These are phyloP conservation scores for Campopleginae sp. DNA, from an alignment of 2,888 invertebrate species.

Conservation along the genomic window DNA sequence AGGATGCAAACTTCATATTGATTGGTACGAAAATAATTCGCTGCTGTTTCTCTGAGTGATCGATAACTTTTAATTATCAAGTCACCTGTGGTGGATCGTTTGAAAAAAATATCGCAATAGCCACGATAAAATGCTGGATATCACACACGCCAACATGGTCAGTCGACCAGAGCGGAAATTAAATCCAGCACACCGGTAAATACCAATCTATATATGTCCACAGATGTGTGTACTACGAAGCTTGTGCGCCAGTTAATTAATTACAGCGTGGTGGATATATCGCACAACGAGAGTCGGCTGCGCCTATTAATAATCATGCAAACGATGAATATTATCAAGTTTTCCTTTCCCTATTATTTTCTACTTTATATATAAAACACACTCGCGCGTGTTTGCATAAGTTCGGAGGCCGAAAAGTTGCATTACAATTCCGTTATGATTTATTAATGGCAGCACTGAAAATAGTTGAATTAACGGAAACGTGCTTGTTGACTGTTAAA, in stretches of 20 bases:
- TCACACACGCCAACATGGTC: not conserved
- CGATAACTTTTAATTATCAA: not conserved
- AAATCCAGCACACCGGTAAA: not conserved
- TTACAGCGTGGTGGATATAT: slow-evolving; percentile 51
- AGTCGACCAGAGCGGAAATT: not conserved
- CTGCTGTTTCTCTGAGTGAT: not conserved
- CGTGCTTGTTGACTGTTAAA: not conserved
- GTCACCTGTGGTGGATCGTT: not conserved
- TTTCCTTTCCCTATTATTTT: slow-evolving; percentile 31
- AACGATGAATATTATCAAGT: slow-evolving; percentile 65
- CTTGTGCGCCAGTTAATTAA: slow-evolving; percentile 61
- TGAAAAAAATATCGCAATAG: not conserved
- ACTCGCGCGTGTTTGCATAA: not conserved
- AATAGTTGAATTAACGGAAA: slow-evolving; percentile 3
- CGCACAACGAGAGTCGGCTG: slow-evolving; percentile 59
- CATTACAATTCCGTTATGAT: slow-evolving; percentile 36
- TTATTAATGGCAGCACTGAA: slow-evolving; percentile 14
- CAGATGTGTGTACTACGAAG: slow-evolving; percentile 13
- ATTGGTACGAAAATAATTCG: not conserved
- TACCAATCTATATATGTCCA: not conserved
- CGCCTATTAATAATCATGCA: slow-evolving; percentile 63
- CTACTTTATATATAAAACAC: not conserved
- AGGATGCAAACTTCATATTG: not conserved
- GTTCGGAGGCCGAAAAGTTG: slow-evolving; percentile 23
- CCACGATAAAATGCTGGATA: not conserved